Percentiles rank a stretch among this genome's conserved stretches.
phyloP scores from a whole-genome alignment of 2,888 invertebrate genomes.

The Theodoxus fluviatilis region DNA sequence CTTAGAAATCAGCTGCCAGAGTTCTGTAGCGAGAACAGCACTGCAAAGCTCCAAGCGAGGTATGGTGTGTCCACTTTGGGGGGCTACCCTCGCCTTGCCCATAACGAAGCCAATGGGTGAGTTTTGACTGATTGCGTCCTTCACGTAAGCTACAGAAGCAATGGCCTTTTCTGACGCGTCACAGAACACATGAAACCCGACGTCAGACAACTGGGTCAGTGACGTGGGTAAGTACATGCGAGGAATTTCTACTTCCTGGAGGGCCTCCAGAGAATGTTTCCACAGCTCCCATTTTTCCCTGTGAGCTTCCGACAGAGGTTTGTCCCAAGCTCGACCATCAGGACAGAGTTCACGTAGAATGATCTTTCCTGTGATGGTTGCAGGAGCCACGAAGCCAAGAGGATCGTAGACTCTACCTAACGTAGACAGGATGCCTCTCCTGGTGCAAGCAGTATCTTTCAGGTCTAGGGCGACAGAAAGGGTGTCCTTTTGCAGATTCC shows the following conservation, averaged over 20 bases:
- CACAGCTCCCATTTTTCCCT: conserved; percentile 20
- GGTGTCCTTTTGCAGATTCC: conserved; percentile 22
- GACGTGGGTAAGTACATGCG: conserved; percentile 22
- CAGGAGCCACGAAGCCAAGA: conserved; percentile 25
- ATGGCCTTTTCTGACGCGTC: conserved; percentile 34
- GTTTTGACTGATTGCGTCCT: too few species aligned
- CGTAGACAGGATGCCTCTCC: conserved; percentile 24
- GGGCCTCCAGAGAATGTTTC: conserved; percentile 12
- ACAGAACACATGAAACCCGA: conserved; percentile 28
- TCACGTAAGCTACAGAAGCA: conserved; percentile 25
- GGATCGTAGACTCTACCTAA: conserved; percentile 27
- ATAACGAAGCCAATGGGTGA: conserved; percentile 18
- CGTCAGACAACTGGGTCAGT: neutral
- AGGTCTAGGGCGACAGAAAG: neutral
- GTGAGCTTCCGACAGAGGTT: neutral
- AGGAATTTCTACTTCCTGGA: conserved; percentile 21
- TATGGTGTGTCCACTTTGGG: conserved; percentile 31
- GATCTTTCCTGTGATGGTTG: conserved; percentile 18
- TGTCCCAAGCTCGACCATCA: neutral
- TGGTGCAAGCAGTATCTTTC: conserved; percentile 19
- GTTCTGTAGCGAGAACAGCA: conserved; percentile 25
- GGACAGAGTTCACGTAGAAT: conserved; percentile 15
- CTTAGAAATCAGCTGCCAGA: neutral
- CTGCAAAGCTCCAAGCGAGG: conserved; percentile 30
- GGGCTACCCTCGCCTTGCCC: conserved; percentile 29